These are phyloP conservation scores for Serranochromis macrocephalus DNA, from an alignment of 2,113 vertebrate species.

Conservation along the genomic window DNA sequence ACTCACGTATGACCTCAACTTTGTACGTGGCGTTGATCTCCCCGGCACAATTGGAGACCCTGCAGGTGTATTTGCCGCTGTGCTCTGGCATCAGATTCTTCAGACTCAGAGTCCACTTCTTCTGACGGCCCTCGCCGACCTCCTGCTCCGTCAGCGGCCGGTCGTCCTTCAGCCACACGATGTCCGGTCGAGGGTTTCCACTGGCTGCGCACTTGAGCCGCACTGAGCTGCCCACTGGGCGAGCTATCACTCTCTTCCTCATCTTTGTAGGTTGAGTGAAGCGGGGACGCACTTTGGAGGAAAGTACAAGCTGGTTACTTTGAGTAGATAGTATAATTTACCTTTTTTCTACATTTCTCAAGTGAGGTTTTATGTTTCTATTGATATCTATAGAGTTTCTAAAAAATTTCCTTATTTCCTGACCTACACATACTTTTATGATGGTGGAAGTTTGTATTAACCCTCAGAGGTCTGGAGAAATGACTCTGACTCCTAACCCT, in stretches of 20 bases:
- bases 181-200: constrained; percentile 87
- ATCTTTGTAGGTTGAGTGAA: constrained; percentile 97
- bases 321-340: not conserved
- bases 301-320: not conserved
- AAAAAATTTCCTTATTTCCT: not conserved
- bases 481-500: not conserved
- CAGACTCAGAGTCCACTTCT: constrained; percentile 93
- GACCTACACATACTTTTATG: not conserved
- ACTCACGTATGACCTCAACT: constrained; percentile 99
- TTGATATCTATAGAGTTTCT: not conserved
- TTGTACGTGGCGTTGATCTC: constrained; percentile 98
- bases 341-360: not conserved
- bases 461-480: not conserved
- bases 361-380: not conserved
- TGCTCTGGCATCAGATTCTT: constrained; percentile 89
- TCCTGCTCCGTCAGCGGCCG: constrained; percentile 79
- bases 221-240: constrained; percentile 91
- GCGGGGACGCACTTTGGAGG: constrained; percentile 81
- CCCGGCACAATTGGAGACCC: constrained; percentile 86
- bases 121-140: constrained; percentile 84
- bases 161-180: constrained; percentile 92
- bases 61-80: constrained; percentile 94
- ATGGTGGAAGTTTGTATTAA: not conserved
- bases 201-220: constrained; percentile 92
- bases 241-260: constrained; percentile 90